Evolutionary conservation across 2,797 vertebrate species (phyloP).

Genomic region (Avahi laniger): DNA sequence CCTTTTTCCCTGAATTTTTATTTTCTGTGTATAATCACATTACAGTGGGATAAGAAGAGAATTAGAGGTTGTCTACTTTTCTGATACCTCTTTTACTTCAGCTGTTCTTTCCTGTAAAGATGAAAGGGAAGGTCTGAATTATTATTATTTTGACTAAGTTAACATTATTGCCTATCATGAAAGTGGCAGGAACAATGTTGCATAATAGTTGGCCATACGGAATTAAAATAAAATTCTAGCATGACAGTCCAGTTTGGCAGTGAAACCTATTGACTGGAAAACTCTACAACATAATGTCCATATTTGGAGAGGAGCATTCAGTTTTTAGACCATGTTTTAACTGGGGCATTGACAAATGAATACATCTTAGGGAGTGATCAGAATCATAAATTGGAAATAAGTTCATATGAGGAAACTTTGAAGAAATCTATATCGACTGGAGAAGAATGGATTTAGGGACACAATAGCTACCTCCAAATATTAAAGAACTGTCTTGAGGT

Average conservation of each 20-base stretch:
- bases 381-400: neutral
- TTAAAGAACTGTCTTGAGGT: neutral
- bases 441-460: neutral
- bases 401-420: neutral
- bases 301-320: neutral
- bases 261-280: neutral
- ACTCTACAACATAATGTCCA: neutral
- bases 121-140: neutral
- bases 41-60: neutral
- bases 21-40: neutral
- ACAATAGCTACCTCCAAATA: neutral
- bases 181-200: neutral
- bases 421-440: neutral
- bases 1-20: neutral
- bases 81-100: neutral
- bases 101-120: neutral
- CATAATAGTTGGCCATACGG: neutral
- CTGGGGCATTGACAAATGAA: neutral
- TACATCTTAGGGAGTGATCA: neutral
- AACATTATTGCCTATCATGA: neutral
- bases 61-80: neutral
- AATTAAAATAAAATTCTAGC: neutral
- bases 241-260: neutral
- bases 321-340: constrained; percentile 25
- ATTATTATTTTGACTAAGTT: neutral